Conservation (phyloP, 2,888 invertebrate genomes). For the Carterocephalus palaemon region DNA sequence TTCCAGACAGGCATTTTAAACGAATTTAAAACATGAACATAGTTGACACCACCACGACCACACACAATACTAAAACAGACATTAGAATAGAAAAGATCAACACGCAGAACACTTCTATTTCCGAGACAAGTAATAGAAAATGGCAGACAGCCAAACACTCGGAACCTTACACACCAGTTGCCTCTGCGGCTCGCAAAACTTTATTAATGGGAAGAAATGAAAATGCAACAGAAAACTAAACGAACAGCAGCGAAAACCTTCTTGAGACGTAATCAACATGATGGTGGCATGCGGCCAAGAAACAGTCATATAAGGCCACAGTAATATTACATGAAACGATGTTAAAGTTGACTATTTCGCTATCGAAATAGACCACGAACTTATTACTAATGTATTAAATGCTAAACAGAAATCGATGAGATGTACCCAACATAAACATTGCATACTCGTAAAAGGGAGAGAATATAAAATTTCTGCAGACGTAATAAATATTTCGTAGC, state of each 20-base stretch:
- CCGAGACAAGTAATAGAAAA: constrained; percentile 7
- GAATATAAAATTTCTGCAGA: too few relatives aligned
- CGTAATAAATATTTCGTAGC: too few relatives aligned
- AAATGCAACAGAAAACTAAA: constrained; percentile 9
- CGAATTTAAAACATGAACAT: too few relatives aligned
- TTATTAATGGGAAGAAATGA: constrained; percentile 6
- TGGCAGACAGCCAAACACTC: constrained; percentile 16
- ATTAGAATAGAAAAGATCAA: constrained; percentile 1
- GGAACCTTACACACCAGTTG: constrained; percentile 18
- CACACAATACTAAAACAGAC: too few relatives aligned
- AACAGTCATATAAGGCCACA: constrained; percentile 9
- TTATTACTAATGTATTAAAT: too few relatives aligned
- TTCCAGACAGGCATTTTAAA: too few relatives aligned
- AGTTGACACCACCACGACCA: too few relatives aligned
- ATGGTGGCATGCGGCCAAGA: constrained; percentile 14
- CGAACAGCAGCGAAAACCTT: constrained; percentile 8
- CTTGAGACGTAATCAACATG: constrained; percentile 16
- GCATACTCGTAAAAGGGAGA: too few relatives aligned
- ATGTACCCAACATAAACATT: too few relatives aligned
- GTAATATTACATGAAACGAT: background rate
- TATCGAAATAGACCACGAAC: too few relatives aligned
- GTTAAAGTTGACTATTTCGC: too few relatives aligned
- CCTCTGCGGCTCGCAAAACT: constrained; percentile 4
- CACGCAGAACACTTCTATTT: constrained; percentile 7
- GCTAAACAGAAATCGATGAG: too few relatives aligned